These are phyloP conservation scores for Eumaeus atala DNA, from an alignment of 1,140 invertebrate genomes.

Conservation along the genomic window DNA sequence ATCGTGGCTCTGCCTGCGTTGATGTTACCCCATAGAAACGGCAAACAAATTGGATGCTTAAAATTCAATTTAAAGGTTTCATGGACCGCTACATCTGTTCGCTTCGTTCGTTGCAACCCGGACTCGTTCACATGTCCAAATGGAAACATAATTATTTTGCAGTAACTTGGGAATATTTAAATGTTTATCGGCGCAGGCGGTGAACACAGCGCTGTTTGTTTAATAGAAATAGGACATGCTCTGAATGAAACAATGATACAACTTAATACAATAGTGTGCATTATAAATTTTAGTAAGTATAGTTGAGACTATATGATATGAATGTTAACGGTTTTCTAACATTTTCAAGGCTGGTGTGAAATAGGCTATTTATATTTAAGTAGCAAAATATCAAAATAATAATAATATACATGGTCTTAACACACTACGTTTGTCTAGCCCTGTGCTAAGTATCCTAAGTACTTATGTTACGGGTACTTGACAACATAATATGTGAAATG, in stretches of 20 bases:
- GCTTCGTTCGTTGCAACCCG: constrained; percentile 54
- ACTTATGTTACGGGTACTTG: too few species aligned
- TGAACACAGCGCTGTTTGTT: constrained; percentile 23
- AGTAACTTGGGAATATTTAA: constrained; percentile 47
- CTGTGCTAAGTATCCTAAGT: too few species aligned
- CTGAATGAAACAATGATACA: constrained; percentile 4
- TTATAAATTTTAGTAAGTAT: background rate
- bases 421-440: too few species aligned
- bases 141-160: constrained; percentile 61
- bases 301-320: too few species aligned
- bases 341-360: too few species aligned
- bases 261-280: constrained; percentile 14
- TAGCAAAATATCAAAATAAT: too few species aligned
- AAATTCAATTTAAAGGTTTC: constrained; percentile 73
- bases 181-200: constrained; percentile 34
- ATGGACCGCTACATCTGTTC: constrained; percentile 62
- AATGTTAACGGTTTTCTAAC: too few species aligned
- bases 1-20: constrained; percentile 29
- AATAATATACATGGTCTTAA: too few species aligned
- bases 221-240: constrained; percentile 19
- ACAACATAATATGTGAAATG: too few species aligned
- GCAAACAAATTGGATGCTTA: constrained; percentile 72
- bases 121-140: constrained; percentile 52
- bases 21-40: constrained; percentile 44
- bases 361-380: too few species aligned